Percentiles rank a stretch among this genome's conserved stretches.
Conservation (phyloP, 2,888 invertebrate genomes). For the Heliconius ethilla region DNA sequence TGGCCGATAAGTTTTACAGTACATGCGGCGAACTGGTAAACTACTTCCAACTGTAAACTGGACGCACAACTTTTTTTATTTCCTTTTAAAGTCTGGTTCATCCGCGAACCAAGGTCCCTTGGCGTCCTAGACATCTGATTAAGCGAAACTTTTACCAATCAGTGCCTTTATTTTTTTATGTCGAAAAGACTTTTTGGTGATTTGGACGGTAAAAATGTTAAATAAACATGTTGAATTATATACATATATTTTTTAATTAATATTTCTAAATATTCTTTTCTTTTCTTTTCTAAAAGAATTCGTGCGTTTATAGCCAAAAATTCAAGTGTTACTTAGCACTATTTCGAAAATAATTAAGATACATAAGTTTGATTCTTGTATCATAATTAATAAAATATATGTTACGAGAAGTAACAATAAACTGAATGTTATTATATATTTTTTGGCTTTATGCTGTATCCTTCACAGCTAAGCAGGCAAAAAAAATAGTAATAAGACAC, state of each 20-base stretch:
- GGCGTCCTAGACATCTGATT: slow-evolving; percentile 36
- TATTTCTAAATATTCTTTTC: no score
- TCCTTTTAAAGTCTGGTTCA: slow-evolving; percentile 43
- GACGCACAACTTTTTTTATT: slow-evolving; percentile 51
- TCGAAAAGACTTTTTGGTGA: not conserved
- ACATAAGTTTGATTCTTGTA: no score
- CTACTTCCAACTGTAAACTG: slow-evolving; percentile 47
- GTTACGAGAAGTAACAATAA: no score
- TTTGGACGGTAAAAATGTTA: not conserved
- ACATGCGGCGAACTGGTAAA: slow-evolving; percentile 29
- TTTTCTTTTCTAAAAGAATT: not conserved
- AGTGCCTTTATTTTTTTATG: not conserved
- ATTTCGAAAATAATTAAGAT: no score
- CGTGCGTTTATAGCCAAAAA: not conserved
- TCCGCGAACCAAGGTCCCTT: slow-evolving; percentile 42
- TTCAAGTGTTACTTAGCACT: no score
- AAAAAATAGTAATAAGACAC: no score
- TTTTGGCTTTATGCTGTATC: no score
- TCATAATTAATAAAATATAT: no score
- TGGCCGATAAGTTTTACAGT: slow-evolving; percentile 30
- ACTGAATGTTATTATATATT: no score
- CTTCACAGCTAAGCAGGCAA: no score
- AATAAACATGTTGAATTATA: not conserved
- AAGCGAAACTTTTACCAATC: slow-evolving; percentile 16
- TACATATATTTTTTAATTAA: not conserved